Conservation (phyloP, 2,797 vertebrate genomes). For the Xenops minutus region DNA sequence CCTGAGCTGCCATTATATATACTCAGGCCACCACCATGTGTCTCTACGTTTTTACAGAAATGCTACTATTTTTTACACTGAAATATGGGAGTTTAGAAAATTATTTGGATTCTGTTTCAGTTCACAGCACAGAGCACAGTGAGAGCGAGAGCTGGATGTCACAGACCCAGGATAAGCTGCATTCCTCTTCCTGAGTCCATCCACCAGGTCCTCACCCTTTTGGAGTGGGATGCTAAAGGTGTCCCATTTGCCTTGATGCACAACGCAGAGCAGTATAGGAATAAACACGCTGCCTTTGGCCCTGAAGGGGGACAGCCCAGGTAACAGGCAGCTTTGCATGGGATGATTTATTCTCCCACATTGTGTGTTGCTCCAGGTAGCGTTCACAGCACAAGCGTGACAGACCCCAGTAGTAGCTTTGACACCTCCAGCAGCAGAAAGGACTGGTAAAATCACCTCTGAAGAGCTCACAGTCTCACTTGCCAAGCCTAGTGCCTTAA, state of each 20-base stretch:
- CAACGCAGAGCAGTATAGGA: background rate
- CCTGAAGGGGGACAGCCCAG: background rate
- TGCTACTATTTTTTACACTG: background rate
- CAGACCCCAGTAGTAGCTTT: background rate
- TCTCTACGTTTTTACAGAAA: background rate
- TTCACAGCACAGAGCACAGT: background rate
- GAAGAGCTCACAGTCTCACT: background rate
- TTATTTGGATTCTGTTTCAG: background rate
- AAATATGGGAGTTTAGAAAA: background rate
- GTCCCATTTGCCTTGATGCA: background rate
- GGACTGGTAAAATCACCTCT: background rate
- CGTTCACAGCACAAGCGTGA: background rate
- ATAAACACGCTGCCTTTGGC: fast-evolving
- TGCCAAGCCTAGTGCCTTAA: background rate
- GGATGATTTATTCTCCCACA: background rate
- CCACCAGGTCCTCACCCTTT: background rate
- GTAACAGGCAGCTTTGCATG: background rate
- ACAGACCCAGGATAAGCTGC: background rate
- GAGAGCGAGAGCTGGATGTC: background rate
- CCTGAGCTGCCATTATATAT: background rate
- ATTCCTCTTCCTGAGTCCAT: background rate
- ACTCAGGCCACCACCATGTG: background rate
- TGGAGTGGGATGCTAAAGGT: background rate
- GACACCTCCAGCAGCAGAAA: background rate
- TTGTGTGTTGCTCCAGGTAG: background rate